Percentiles rank a stretch among this genome's conserved stretches.
Conservation (phyloP, 2,113 vertebrate genomes). For the Heterotilapia buettikoferi region DNA sequence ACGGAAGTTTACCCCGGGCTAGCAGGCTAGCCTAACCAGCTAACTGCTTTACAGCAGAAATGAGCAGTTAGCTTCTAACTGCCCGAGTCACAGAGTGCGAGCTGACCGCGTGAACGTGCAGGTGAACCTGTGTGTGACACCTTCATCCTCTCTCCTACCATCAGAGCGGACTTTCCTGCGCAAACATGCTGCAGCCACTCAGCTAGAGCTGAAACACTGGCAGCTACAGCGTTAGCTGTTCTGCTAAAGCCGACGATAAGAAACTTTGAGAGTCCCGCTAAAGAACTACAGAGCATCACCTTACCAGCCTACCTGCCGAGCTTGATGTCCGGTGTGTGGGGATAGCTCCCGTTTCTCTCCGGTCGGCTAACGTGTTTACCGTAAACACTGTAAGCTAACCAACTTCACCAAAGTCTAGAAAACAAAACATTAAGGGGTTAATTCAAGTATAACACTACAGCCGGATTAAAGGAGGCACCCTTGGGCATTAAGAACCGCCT, state of each 20-base stretch:
- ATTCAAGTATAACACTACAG: rapidly evolving
- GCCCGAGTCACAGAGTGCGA: background rate
- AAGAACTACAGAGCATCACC: background rate
- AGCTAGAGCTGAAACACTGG: background rate
- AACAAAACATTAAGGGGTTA: too few species aligned
- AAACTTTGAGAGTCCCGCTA: background rate
- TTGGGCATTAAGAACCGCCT: rapidly evolving
- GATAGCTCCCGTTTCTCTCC: background rate
- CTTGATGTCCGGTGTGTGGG: rapidly evolving
- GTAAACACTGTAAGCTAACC: background rate
- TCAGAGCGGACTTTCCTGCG: background rate
- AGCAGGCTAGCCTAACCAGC: background rate
- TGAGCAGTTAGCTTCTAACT: background rate
- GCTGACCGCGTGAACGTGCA: background rate
- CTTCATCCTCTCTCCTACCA: background rate
- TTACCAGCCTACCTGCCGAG: background rate
- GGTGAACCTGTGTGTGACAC: background rate
- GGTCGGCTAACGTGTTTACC: background rate
- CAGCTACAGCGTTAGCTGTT: background rate
- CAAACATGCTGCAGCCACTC: background rate
- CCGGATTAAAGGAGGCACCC: background rate
- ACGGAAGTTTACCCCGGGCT: background rate
- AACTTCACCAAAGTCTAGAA: background rate
- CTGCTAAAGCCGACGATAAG: background rate
- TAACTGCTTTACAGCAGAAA: background rate